These are phyloP conservation scores for Drosophila quadrilineata DNA, from an alignment of 1,140 invertebrate genomes.

Conservation along the genomic window DNA sequence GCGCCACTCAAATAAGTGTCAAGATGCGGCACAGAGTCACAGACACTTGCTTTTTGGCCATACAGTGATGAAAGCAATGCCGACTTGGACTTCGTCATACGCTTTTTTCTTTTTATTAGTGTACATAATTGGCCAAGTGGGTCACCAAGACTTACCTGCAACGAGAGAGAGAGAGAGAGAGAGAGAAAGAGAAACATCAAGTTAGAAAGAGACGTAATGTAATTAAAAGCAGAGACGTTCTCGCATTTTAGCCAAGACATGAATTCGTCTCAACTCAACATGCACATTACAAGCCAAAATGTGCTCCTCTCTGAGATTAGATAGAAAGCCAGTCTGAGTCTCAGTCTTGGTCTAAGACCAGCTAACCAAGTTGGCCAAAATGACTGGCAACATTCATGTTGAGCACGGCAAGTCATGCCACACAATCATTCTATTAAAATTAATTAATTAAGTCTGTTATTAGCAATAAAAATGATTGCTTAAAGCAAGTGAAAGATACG, in stretches of 20 bases:
- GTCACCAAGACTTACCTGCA: conserved; percentile 68
- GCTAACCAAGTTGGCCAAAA: too few relatives aligned
- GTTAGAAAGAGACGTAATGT: conserved; percentile 23
- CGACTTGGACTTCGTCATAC: neutral
- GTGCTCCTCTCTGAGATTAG: neutral
- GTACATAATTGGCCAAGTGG: conserved; percentile 60
- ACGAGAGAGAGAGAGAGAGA: conserved; percentile 37
- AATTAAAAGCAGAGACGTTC: conserved; percentile 68
- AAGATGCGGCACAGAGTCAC: neutral
- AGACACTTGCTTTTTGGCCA: conserved; percentile 31
- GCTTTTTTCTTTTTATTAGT: conserved; percentile 17
- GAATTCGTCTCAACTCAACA: conserved; percentile 50
- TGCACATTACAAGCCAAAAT: conserved; percentile 25
- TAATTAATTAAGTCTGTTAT: too few relatives aligned
- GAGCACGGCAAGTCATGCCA: too few relatives aligned
- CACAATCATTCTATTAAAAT: too few relatives aligned
- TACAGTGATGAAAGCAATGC: conserved; percentile 49
- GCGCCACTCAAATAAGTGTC: conserved; percentile 50
- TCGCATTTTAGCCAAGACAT: conserved; percentile 33
- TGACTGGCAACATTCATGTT: too few relatives aligned
- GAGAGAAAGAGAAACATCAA: conserved; percentile 20
- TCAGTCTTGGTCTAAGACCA: too few relatives aligned
- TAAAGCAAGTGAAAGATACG: too few relatives aligned
- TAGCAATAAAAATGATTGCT: too few relatives aligned
- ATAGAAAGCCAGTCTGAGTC: conserved; percentile 1